phyloP scores from a whole-genome alignment of 1,140 invertebrate species.

The Yoshiicerus persimilis region DNA sequence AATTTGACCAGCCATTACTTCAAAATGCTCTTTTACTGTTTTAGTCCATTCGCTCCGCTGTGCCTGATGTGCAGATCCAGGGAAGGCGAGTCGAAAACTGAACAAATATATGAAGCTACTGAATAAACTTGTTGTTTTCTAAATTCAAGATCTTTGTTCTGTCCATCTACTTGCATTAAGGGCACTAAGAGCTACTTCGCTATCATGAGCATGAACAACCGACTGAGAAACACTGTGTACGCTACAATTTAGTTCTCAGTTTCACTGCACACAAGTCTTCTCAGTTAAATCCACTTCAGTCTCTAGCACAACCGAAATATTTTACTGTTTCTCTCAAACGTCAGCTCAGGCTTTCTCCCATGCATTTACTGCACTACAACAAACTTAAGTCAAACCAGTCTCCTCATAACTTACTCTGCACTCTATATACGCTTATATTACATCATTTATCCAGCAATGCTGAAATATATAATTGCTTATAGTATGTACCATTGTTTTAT shows the following conservation, averaged over 20 bases:
- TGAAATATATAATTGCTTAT: not conserved
- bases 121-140: slow-evolving; percentile 17
- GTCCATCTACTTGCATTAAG: slow-evolving; percentile 13
- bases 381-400: not conserved
- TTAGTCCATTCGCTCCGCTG: not conserved
- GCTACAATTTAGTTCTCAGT: not conserved
- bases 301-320: not conserved
- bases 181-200: not conserved
- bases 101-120: not conserved
- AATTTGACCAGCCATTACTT: slow-evolving; percentile 27
- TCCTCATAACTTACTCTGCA: not conserved
- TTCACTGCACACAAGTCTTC: not conserved
- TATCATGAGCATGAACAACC: not conserved
- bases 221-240: not conserved
- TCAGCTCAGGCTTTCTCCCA: not conserved
- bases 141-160: slow-evolving; percentile 6
- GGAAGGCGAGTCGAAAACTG: not conserved
- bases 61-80: not conserved
- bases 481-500: too few species aligned
- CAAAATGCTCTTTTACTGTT: slow-evolving; percentile 2
- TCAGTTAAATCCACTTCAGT: not conserved
- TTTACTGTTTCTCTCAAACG: not conserved
- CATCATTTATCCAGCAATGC: not conserved
- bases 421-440: not conserved
- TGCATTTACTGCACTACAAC: not conserved